Evolutionary conservation across 2,888 invertebrate genomes (phyloP).

Genomic region (Pollenia griseotomentosa): DNA sequence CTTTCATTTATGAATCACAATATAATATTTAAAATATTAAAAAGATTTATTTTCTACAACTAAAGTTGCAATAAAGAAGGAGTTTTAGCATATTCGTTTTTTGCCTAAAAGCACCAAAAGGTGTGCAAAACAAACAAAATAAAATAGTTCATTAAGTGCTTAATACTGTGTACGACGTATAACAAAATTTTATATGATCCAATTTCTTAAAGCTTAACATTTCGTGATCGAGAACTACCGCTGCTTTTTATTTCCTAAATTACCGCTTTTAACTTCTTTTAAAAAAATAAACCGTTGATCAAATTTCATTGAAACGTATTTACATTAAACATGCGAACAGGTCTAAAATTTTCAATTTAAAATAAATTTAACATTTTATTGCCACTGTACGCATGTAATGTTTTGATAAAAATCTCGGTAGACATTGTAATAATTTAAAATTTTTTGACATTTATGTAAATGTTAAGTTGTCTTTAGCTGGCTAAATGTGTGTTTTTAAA

Average conservation of each 20-base stretch:
- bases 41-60: too few relatives aligned
- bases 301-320: conserved; percentile 7
- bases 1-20: too few relatives aligned
- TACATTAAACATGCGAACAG: background rate
- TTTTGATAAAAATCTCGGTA: conserved; percentile 57
- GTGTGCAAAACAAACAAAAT: too few relatives aligned
- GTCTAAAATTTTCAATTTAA: conserved; percentile 79
- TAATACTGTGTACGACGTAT: too few relatives aligned
- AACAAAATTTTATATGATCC: background rate
- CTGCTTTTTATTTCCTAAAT: background rate
- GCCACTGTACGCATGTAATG: conserved; percentile 73
- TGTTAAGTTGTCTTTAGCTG: conserved; percentile 2
- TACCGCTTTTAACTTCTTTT: background rate
- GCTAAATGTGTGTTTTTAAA: background rate
- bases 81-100: too few relatives aligned
- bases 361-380: conserved; percentile 68
- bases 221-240: background rate
- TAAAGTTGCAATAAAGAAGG: too few relatives aligned
- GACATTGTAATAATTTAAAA: conserved; percentile 59
- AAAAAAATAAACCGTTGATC: background rate
- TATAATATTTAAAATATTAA: too few relatives aligned
- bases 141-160: background rate
- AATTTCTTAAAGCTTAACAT: background rate
- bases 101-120: too few relatives aligned
- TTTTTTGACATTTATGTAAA: conserved; percentile 56